These are phyloP conservation scores for Mormyrus proboscirostris DNA, from an alignment of 2,797 vertebrate genomes.

Conservation along the genomic window DNA sequence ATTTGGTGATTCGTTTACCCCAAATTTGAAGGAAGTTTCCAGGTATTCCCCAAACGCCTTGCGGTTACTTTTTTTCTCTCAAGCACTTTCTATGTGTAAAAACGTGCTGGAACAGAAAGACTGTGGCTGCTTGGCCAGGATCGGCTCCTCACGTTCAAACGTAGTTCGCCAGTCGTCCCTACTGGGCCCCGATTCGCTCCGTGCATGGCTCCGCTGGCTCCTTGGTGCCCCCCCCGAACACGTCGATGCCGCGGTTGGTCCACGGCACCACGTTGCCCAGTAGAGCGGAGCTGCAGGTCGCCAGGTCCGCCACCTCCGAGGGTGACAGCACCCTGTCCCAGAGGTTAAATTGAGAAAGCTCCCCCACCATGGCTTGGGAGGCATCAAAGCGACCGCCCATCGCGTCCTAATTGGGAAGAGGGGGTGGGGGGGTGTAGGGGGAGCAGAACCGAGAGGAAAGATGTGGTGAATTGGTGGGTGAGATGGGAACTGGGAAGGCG, in stretches of 20 bases:
- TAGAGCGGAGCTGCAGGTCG: constrained; percentile 72
- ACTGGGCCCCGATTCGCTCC: constrained; percentile 55
- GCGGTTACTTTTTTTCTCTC: neutral
- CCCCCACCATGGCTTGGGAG: constrained; percentile 86
- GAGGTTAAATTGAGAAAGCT: constrained; percentile 83
- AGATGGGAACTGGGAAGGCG: neutral
- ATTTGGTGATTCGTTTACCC: neutral
- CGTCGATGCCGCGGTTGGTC: constrained; percentile 77
- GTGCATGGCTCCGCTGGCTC: constrained; percentile 71
- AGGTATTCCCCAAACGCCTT: neutral
- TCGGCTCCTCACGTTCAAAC: neutral
- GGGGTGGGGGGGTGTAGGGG: neutral
- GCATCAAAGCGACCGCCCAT: constrained; percentile 86
- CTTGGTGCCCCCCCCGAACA: constrained; percentile 80
- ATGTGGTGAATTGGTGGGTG: neutral
- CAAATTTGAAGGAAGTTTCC: neutral
- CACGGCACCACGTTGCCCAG: constrained; percentile 79
- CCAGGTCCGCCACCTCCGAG: constrained; percentile 73
- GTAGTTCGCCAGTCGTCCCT: constrained; percentile 41
- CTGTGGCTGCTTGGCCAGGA: neutral
- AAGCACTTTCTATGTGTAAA: neutral
- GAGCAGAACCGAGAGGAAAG: neutral
- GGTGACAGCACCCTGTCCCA: constrained; percentile 82
- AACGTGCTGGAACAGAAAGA: neutral
- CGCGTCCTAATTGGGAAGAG: constrained; percentile 55